Percentiles rank a stretch among this genome's conserved stretches.
Evolutionary conservation across 2,797 vertebrate genomes (phyloP).

Genomic region (Morelia viridis): DNA sequence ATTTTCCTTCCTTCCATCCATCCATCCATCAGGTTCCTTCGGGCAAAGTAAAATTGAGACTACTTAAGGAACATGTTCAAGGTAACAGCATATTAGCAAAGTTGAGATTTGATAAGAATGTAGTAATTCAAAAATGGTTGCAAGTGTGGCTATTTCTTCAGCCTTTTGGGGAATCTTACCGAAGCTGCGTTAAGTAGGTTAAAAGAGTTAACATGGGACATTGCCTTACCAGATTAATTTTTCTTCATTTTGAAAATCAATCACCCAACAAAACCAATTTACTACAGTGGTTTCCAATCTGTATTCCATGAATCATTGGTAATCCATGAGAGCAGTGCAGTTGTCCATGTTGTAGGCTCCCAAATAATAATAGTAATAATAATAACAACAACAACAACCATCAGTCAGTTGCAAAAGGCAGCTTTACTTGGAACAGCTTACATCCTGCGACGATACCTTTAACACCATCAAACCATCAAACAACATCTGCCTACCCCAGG

Average conservation of each 20-base stretch:
- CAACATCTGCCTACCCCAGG: background rate
- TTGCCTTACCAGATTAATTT: background rate
- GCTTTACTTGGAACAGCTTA: background rate
- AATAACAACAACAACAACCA: background rate
- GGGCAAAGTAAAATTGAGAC: conserved; percentile 83
- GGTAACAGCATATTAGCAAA: conserved; percentile 66
- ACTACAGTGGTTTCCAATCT: background rate
- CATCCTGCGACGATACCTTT: background rate
- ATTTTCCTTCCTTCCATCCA: too few species aligned
- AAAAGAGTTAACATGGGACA: background rate
- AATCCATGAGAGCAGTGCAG: background rate
- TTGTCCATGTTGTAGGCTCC: background rate
- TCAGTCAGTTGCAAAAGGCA: background rate
- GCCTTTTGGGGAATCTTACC: background rate
- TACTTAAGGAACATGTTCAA: conserved; percentile 79
- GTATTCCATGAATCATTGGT: background rate
- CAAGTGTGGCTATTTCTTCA: background rate
- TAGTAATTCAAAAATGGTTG: background rate
- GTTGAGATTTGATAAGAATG: background rate
- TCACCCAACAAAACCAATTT: background rate
- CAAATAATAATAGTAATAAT: background rate
- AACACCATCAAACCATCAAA: background rate
- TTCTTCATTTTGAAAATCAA: background rate
- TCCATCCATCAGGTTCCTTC: conserved; percentile 66
- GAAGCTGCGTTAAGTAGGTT: background rate